Percentiles rank a stretch among this genome's conserved stretches.
These are phyloP conservation scores for Pyrocoelia pectoralis DNA, from an alignment of 2,888 invertebrate genomes.

Conservation along the genomic window DNA sequence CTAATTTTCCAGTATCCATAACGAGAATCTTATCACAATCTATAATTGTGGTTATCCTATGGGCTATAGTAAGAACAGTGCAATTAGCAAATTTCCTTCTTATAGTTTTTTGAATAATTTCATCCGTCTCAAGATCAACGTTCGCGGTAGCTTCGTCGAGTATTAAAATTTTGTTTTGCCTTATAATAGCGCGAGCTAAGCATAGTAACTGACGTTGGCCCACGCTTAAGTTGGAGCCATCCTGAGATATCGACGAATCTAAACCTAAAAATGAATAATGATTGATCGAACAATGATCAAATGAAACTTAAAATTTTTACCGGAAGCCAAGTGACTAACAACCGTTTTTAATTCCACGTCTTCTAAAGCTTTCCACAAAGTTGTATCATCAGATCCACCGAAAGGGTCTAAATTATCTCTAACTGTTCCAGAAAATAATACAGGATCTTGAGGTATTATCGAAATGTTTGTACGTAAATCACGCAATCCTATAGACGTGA, in stretches of 20 bases:
- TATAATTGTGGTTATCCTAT: neutral
- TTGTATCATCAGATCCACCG: slow-evolving; percentile 76
- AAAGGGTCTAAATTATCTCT: slow-evolving; percentile 91
- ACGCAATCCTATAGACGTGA: slow-evolving; percentile 74
- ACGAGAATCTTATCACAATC: neutral
- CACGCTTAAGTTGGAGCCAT: slow-evolving; percentile 62
- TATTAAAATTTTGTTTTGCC: slow-evolving; percentile 59
- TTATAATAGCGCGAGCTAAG: slow-evolving; percentile 69
- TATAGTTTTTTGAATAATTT: slow-evolving; percentile 83
- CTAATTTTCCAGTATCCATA: neutral
- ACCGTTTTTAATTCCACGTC: slow-evolving; percentile 78
- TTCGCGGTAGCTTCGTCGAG: slow-evolving; percentile 83
- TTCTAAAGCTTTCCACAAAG: slow-evolving; percentile 82
- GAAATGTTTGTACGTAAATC: slow-evolving; percentile 80
- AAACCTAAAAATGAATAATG: slow-evolving; percentile 39
- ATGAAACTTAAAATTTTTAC: no score
- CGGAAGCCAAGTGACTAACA: slow-evolving; percentile 63
- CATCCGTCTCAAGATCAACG: slow-evolving; percentile 82
- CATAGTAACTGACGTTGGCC: slow-evolving; percentile 75
- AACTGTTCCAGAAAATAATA: slow-evolving; percentile 86
- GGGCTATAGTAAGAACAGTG: no score
- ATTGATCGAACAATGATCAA: no score
- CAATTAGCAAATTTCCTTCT: no score
- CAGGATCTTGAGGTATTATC: slow-evolving; percentile 88
- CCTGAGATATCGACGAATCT: slow-evolving; percentile 63